These are phyloP conservation scores for Semnornis frantzii DNA, from an alignment of 2,113 vertebrate species.

Conservation along the genomic window DNA sequence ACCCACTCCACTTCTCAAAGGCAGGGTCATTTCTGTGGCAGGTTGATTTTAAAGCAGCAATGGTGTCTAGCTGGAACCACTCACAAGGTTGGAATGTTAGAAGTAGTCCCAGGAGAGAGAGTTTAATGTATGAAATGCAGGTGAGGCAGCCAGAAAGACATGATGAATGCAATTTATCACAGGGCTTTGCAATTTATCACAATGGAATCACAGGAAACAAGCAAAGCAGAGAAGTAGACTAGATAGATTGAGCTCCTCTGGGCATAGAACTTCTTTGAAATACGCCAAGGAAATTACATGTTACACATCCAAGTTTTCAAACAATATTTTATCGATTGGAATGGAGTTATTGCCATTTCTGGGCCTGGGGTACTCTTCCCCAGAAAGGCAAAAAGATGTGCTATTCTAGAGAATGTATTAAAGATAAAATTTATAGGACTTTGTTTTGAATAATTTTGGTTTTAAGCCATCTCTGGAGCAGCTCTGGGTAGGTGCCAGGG, in stretches of 20 bases:
- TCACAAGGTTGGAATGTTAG: constrained; percentile 63
- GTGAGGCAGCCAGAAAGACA: constrained; percentile 60
- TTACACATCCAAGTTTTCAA: not conserved
- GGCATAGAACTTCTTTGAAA: constrained; percentile 27
- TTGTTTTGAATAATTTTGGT: constrained; percentile 9
- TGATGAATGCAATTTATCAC: constrained; percentile 62
- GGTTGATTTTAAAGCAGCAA: constrained; percentile 52
- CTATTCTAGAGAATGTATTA: not conserved
- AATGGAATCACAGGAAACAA: constrained; percentile 53
- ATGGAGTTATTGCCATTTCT: not conserved
- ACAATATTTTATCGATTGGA: constrained; percentile 12
- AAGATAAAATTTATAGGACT: not conserved
- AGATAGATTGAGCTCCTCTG: constrained; percentile 17
- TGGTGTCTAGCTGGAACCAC: constrained; percentile 33
- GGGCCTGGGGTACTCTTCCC: not conserved
- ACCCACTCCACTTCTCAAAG: not conserved
- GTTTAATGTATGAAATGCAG: constrained; percentile 62
- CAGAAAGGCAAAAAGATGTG: not conserved
- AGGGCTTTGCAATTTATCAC: constrained; percentile 62
- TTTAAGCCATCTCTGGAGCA: constrained; percentile 13
- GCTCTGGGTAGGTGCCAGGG: not conserved
- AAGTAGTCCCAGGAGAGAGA: constrained; percentile 50
- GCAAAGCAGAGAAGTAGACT: constrained; percentile 31
- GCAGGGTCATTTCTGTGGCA: constrained; percentile 42
- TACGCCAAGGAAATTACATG: constrained; percentile 9